Percentiles rank a stretch among this genome's conserved stretches.
Conservation (phyloP, 2,888 invertebrate genomes). For the Nemapogon koenigi region DNA sequence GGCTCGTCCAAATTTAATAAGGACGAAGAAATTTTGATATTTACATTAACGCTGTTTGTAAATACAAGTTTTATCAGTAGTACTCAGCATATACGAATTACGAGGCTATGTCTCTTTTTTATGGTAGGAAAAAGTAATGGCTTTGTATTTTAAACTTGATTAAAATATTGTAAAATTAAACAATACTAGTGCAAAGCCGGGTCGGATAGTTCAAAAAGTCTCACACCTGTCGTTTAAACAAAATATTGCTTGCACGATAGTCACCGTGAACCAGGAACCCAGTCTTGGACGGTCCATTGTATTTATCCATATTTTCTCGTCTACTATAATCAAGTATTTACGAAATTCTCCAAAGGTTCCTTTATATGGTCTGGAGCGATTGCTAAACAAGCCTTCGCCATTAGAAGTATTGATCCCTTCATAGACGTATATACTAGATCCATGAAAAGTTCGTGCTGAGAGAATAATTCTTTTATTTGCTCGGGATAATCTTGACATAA, state of each 20-base stretch:
- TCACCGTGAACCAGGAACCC: constrained; percentile 14
- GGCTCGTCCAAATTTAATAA: too few relatives aligned
- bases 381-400: constrained; percentile 5
- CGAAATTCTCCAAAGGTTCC: constrained; percentile 5
- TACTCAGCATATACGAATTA: too few relatives aligned
- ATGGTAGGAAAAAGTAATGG: too few relatives aligned
- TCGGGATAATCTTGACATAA: too few relatives aligned
- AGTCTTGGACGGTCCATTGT: constrained; percentile 4
- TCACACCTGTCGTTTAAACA: constrained; percentile 13
- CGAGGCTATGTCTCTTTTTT: too few relatives aligned
- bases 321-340: constrained; percentile 5
- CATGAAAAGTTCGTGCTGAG: constrained; percentile 4
- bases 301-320: constrained; percentile 6
- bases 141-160: too few relatives aligned
- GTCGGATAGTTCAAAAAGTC: background rate
- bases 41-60: too few relatives aligned
- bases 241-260: constrained; percentile 14
- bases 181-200: too few relatives aligned
- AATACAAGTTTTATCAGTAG: too few relatives aligned
- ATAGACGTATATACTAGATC: constrained; percentile 2
- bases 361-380: constrained; percentile 6
- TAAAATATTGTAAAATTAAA: too few relatives aligned
- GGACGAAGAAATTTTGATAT: too few relatives aligned
- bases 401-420: constrained; percentile 8
- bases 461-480: constrained; percentile 2